Base-by-base conservation (phyloP, 1,140 invertebrate genomes). In the Macrosteles quadrilineatus region DNA sequence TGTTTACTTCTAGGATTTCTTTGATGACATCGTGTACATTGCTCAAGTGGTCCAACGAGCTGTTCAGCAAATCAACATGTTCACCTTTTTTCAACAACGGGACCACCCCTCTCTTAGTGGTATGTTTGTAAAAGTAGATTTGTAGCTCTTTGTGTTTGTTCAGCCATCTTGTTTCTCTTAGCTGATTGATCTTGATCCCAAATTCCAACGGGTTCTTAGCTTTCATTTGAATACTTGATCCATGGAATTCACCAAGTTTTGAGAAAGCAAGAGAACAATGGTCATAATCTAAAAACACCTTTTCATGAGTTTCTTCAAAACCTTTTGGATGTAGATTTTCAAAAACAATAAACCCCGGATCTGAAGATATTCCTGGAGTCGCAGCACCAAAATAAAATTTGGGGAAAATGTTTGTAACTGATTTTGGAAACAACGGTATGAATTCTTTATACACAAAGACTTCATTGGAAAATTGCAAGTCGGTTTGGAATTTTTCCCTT, bases 171-270 rank as follows among this genome's bases (percentile, higher is more conserved):
- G 50, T 31, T 0, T 73, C 69, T 0, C 11, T 21, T 23, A 78
- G 63, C 2, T 80, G 45, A 6, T 72, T 47, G 6, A 75, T 71
- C 67, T 81, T 82, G 2, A 75, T 71, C 0, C 76, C 67, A 0
- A 71, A 50, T 14, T 75, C 36, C 3, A 62, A 71, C 6, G 76
- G 59, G 57, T 82, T 83, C 69, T 79, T 73, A 0, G 63, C 64
- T 30, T 79, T 64, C 62, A 25, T 27, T 9, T 23, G 30, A 12
- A 36, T 81, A 4, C 77, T 79, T 4, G 73, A 69, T 0, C 76
- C 80, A 62, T 85, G 83, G 67, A 82, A 81, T 43, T 70, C 70
- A 1, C 72, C 83, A 2, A 84, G 72, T 21, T 77, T 76, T 29
- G 71, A 63, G 32, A 83, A 57, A 4, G 75, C 80, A 2, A 78